Conservation (phyloP, 2,888 invertebrate genomes). For the Lamproptera curius region DNA sequence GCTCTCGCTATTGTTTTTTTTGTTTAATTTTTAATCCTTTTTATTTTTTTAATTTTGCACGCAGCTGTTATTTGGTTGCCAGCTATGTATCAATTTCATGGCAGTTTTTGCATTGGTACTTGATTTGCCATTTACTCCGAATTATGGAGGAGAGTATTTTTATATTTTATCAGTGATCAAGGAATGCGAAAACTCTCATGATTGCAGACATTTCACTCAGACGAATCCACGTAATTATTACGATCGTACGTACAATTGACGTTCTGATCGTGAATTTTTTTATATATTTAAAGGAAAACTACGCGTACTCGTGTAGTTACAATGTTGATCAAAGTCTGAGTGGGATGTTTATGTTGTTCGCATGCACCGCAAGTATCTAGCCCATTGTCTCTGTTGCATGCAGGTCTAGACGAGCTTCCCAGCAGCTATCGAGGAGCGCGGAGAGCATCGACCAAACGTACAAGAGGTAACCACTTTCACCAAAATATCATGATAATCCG, state of each 20-base stretch:
- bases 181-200: slow-evolving; percentile 21
- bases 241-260: neutral
- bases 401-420: slow-evolving; percentile 93
- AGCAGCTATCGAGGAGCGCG: slow-evolving; percentile 85
- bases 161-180: too few species aligned
- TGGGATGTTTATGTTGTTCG: slow-evolving; percentile 42
- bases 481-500: slow-evolving; percentile 10
- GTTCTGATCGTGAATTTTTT: slow-evolving; percentile 11
- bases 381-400: slow-evolving; percentile 76
- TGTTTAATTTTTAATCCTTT: slow-evolving; percentile 18
- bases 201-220: slow-evolving; percentile 19
- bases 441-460: slow-evolving; percentile 80
- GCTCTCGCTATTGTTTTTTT: neutral
- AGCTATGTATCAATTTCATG: slow-evolving; percentile 32
- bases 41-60: slow-evolving; percentile 31
- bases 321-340: too few species aligned
- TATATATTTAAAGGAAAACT: neutral
- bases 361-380: slow-evolving; percentile 72
- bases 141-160: too few species aligned
- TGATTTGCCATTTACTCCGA: too few species aligned
- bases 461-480: slow-evolving; percentile 71
- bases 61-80: slow-evolving; percentile 36
- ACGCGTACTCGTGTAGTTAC: neutral
- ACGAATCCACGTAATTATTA: slow-evolving; percentile 12
- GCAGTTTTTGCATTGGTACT: slow-evolving; percentile 31